Evolutionary conservation across 2,888 invertebrate species (phyloP).

Genomic region (Apamea crenata): DNA sequence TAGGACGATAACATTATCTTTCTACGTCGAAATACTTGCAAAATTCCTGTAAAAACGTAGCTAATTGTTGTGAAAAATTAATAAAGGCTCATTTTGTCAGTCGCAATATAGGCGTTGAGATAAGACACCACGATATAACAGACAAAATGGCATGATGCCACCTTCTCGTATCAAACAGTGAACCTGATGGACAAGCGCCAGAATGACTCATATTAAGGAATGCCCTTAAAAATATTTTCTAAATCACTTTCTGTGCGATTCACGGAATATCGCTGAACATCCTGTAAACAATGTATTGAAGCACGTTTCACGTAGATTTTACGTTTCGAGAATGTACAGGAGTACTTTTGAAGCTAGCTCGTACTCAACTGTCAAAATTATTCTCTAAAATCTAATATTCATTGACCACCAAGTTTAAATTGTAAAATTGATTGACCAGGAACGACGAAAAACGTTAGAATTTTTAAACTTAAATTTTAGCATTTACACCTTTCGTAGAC

Average conservation of each 20-base stretch:
- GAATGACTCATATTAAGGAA: slow-evolving; percentile 77
- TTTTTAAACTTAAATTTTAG: background rate
- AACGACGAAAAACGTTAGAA: background rate
- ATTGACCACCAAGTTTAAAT: background rate
- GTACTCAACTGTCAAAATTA: background rate
- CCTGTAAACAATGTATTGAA: slow-evolving; percentile 38
- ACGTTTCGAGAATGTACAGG: slow-evolving; percentile 12
- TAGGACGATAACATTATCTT: background rate
- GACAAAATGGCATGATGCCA: slow-evolving; percentile 70
- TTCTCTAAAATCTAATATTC: background rate
- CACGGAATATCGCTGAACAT: slow-evolving; percentile 51
- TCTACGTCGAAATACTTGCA: slow-evolving; percentile 1
- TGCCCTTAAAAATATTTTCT: slow-evolving; percentile 75
- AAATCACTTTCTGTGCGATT: slow-evolving; percentile 64
- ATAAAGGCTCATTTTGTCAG: slow-evolving; percentile 31
- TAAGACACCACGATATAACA: slow-evolving; percentile 39
- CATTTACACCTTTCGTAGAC: background rate
- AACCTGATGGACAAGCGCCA: slow-evolving; percentile 76
- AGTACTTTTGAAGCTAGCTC: background rate
- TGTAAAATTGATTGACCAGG: background rate
- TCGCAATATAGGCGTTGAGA: slow-evolving; percentile 34
- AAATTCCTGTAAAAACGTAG: slow-evolving; percentile 4
- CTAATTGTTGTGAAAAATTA: slow-evolving; percentile 29
- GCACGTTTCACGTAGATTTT: slow-evolving; percentile 13
- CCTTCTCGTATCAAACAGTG: slow-evolving; percentile 62